A percentile compares a stretch with the other conserved stretches of the same genome.
Evolutionary conservation across 2,113 vertebrate species (phyloP).

Genomic region (Neolamprologus sp.): DNA sequence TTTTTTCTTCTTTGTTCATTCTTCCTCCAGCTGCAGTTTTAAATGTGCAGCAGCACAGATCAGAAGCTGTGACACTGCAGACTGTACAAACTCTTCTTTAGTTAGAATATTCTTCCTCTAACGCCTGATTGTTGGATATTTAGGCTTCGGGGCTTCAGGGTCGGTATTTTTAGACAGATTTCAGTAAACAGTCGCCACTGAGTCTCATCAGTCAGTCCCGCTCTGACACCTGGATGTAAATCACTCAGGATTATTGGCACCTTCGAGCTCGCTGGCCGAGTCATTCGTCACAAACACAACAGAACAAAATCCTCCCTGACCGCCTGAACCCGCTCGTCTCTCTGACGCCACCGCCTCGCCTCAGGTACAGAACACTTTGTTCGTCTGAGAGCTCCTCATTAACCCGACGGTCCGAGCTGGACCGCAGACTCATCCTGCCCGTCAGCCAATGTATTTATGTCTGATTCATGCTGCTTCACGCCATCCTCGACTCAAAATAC

Average conservation of each 20-base stretch:
- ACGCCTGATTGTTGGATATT: not conserved
- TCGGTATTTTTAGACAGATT: not conserved
- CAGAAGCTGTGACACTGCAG: not conserved
- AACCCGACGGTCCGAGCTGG: not conserved
- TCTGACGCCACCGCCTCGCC: not conserved
- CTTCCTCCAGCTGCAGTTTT: not conserved
- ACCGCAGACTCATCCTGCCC: not conserved
- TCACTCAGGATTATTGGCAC: not conserved
- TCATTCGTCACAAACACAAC: not conserved
- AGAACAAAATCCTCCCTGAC: not conserved
- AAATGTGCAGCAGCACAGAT: not conserved
- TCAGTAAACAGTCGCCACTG: not conserved
- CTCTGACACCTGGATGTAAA: not conserved
- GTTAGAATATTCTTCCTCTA: not conserved
- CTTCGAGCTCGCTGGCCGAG: not conserved
- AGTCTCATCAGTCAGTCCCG: not conserved
- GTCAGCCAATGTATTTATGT: fast-evolving
- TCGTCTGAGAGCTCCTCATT: not conserved
- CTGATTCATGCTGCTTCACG: not conserved
- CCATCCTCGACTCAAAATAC: not conserved
- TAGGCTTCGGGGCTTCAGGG: not conserved
- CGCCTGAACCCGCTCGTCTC: not conserved
- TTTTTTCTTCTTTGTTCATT: not conserved
- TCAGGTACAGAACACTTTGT: not conserved
- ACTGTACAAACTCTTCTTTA: not conserved